Evolutionary conservation across 2,113 vertebrate genomes (phyloP).

Genomic region (Rhabdomys dilectus): DNA sequence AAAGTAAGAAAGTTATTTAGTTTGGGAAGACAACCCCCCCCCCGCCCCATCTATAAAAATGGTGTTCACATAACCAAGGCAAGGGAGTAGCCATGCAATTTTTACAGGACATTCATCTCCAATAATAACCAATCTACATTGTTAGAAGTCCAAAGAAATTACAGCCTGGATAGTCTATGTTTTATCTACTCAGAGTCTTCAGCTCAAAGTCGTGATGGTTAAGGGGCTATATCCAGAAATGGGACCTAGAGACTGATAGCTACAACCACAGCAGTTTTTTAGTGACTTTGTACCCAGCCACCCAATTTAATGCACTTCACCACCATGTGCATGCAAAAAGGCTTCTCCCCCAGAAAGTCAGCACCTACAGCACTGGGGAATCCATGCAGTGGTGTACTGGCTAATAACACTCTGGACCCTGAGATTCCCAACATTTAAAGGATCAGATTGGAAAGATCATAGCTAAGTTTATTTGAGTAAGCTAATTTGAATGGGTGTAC

Average conservation of each 20-base stretch:
- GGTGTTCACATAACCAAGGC: background rate
- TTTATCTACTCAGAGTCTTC: background rate
- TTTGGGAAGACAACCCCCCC: background rate
- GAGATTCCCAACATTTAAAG: background rate
- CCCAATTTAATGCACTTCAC: background rate
- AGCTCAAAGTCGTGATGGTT: no score
- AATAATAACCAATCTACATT: background rate
- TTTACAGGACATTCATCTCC: background rate
- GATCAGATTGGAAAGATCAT: background rate
- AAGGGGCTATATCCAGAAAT: background rate
- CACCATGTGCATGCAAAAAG: background rate
- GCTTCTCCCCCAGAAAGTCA: background rate
- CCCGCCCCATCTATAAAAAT: background rate
- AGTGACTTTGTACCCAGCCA: background rate
- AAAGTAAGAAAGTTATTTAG: background rate
- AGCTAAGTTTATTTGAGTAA: background rate
- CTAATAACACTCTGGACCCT: background rate
- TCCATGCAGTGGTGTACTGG: background rate
- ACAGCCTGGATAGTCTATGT: fast-evolving
- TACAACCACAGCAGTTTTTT: background rate
- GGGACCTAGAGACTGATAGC: background rate
- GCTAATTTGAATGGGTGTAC: background rate
- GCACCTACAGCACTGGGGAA: background rate
- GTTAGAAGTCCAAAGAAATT: background rate
- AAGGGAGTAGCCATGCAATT: background rate